These are phyloP conservation scores for Dolichoris vasculosae DNA, from an alignment of 1,140 invertebrate genomes.

Conservation along the genomic window DNA sequence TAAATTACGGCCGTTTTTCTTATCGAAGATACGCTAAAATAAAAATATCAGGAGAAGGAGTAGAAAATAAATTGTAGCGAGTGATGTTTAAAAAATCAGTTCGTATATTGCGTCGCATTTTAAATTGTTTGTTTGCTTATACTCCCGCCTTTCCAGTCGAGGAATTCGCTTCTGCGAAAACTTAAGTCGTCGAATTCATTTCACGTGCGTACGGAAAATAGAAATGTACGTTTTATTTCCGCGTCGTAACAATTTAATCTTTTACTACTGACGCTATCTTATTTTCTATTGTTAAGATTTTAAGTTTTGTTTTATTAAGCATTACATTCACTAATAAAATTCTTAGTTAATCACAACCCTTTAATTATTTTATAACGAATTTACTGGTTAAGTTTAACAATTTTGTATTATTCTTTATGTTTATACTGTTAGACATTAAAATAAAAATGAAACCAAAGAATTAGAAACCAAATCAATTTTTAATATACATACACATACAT, in stretches of 20 bases:
- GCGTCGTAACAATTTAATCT: slow-evolving; percentile 6
- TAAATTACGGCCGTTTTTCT: not conserved
- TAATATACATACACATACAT: too few species aligned
- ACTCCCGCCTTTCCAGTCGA: not conserved
- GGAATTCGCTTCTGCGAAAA: slow-evolving; percentile 22
- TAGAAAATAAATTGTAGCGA: not conserved
- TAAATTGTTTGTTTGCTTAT: not conserved
- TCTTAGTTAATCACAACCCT: too few species aligned
- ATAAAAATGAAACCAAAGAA: too few species aligned
- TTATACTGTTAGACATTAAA: too few species aligned
- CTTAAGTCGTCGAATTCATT: slow-evolving; percentile 24
- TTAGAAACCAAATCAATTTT: too few species aligned
- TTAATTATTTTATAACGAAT: too few species aligned
- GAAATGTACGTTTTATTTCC: slow-evolving; percentile 19
- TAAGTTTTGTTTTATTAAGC: too few species aligned
- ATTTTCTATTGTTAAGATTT: not conserved
- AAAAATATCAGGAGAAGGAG: not conserved
- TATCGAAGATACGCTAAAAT: not conserved
- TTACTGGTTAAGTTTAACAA: too few species aligned
- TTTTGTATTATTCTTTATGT: too few species aligned
- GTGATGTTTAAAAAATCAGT: not conserved
- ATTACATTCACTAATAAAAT: too few species aligned
- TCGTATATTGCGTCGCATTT: not conserved
- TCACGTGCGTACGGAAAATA: slow-evolving; percentile 14
- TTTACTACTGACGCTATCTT: not conserved